Percentiles rank a stretch among this genome's conserved stretches.
Conservation (phyloP, 2,797 vertebrate genomes). For the Propithecus perrieri region DNA sequence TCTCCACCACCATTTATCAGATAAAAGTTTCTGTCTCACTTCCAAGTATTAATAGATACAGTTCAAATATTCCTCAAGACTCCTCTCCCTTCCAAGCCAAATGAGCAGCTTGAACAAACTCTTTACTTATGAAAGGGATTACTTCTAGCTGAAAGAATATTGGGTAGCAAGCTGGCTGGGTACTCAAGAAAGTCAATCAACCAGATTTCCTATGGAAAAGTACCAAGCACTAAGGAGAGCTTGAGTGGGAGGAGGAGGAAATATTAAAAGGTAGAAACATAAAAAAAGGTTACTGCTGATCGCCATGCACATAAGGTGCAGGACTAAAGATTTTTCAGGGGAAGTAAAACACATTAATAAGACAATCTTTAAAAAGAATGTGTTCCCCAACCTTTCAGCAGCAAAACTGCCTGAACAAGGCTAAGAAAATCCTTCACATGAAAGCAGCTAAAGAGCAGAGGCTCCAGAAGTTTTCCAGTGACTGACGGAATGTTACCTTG, state of each 20-base stretch:
- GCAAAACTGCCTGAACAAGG: slow-evolving; percentile 22
- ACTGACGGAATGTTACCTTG: neutral
- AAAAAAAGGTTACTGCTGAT: slow-evolving; percentile 36
- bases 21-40: neutral
- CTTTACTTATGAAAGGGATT: slow-evolving; percentile 52
- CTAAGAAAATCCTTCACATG: slow-evolving; percentile 32
- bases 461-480: slow-evolving; percentile 25
- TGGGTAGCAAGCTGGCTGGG: neutral
- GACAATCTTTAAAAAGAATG: slow-evolving; percentile 24
- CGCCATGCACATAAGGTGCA: neutral
- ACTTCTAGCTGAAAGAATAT: slow-evolving; percentile 46
- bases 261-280: slow-evolving; percentile 57
- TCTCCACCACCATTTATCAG: neutral
- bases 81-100: slow-evolving; percentile 7
- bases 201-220: slow-evolving; percentile 55
- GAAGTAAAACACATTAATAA: slow-evolving; percentile 24
- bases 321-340: slow-evolving; percentile 7
- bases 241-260: slow-evolving; percentile 55
- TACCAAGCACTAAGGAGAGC: slow-evolving; percentile 44
- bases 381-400: neutral
- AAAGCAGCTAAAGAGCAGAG: slow-evolving; percentile 31
- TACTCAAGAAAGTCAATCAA: slow-evolving; percentile 46
- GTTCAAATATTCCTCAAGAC: slow-evolving; percentile 7
- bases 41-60: neutral
- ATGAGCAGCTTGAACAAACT: slow-evolving; percentile 39